Base-by-base conservation (phyloP, 2,113 vertebrate species). In the Aramus guarauna region DNA sequence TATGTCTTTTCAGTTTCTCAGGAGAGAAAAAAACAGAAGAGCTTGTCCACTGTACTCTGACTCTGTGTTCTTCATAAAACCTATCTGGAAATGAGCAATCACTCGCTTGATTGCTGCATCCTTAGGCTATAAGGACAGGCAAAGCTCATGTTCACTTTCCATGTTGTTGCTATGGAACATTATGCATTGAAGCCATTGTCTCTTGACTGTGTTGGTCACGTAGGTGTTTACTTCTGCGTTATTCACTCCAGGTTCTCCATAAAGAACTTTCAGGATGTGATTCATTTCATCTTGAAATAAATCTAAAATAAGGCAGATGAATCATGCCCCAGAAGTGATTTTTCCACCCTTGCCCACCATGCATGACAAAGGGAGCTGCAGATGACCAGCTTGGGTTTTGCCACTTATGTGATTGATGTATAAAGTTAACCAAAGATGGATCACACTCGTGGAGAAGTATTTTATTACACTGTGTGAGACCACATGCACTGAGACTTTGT, bases 321-420 rank as follows among this genome's bases (percentile, higher is more conserved):
- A n/a, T 71, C 1, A 2, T 87, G 43, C 15, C 41, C 15, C 37
- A 55, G 21, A 63, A 74, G 37, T 5, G 4, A 13, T 66, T 45
- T 80, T 58, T 41, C 36, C 12, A 24, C 15, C 22, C 0, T 9
- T 60, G 47, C 9, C 21, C 15, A 3, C 8, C 0, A 0, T 6
- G 24, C 34, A 41, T 15, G 30, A 30, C 56, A 37, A 36, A 48
- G 37, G 45, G n/a, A 92, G 32, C 5, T 41, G 50, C 58, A 41
- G 55, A 59, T 80, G 50, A 52, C 52, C 64, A 71, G 19, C 22
- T 41, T 62, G 19, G 23, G 29, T 34, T 41, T 47, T 91, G 9
- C 18, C 32, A 9, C 50, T 63, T 72, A 12, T 13, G 23, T 59
- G 47, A 62, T n/a, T 23, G 45, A n/a, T 19, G 5, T 69, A 15